Conservation (phyloP, 2,888 invertebrate genomes). For the Nemotelus nigrinus region DNA sequence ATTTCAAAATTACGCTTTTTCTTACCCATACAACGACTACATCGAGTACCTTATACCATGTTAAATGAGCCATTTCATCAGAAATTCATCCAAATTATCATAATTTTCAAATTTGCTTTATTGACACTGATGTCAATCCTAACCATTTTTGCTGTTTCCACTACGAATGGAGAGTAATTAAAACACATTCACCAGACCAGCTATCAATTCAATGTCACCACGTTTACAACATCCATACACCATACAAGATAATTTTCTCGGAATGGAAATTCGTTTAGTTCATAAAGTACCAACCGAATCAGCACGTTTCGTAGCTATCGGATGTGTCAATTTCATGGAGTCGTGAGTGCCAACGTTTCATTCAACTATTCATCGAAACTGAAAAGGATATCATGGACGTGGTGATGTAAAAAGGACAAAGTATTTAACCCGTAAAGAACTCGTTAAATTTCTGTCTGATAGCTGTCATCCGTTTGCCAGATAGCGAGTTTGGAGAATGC, state of each 20-base stretch:
- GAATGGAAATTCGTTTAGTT: not conserved
- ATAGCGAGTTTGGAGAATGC: not conserved
- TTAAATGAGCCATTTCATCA: too few species aligned
- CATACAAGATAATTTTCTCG: not conserved
- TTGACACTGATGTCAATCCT: too few species aligned
- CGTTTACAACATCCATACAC: not conserved
- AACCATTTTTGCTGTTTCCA: too few species aligned
- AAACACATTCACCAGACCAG: not conserved
- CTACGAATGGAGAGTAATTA: too few species aligned
- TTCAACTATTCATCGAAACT: not conserved
- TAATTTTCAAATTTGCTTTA: too few species aligned
- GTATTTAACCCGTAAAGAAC: slow-evolving; percentile 14
- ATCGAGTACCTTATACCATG: too few species aligned
- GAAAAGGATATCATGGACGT: slow-evolving; percentile 2
- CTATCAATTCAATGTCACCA: not conserved
- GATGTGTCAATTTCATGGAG: not conserved
- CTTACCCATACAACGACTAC: too few species aligned
- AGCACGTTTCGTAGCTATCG: slow-evolving; percentile 4
- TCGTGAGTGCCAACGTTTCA: not conserved
- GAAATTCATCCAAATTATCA: too few species aligned
- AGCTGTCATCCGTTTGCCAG: not conserved
- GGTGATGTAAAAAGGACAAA: not conserved
- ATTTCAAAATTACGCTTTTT: too few species aligned
- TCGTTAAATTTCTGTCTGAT: not conserved
- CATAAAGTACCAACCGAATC: not conserved